These are phyloP conservation scores for Lagopus muta DNA, from an alignment of 2,113 vertebrate genomes.

Conservation along the genomic window DNA sequence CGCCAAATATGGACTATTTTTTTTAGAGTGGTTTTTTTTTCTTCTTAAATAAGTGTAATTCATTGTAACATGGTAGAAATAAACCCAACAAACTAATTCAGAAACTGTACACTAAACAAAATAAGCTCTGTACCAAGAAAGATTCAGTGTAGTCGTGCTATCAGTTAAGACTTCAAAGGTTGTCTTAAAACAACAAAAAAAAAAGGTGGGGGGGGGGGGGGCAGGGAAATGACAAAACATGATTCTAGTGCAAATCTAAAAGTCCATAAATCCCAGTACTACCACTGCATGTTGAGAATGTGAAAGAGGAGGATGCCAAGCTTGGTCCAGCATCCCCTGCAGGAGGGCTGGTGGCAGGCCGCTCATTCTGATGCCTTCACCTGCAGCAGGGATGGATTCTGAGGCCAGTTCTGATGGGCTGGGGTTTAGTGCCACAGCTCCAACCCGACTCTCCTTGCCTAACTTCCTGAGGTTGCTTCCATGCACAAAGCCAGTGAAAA, in stretches of 20 bases:
- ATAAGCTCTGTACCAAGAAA: background rate
- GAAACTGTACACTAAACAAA: background rate
- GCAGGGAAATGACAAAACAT: background rate
- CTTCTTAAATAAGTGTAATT: background rate
- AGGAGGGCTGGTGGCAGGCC: background rate
- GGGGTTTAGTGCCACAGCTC: constrained; percentile 47
- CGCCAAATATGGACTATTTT: background rate
- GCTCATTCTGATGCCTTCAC: background rate
- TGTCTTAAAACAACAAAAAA: background rate
- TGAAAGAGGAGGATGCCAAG: background rate
- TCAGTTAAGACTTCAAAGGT: background rate
- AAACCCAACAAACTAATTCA: background rate
- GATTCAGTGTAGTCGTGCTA: background rate
- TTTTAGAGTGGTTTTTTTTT: background rate
- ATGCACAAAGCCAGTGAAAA: constrained; percentile 80
- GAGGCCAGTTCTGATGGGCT: background rate
- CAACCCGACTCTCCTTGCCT: constrained; percentile 48
- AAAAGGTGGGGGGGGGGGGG: no score
- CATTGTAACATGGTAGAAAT: background rate
- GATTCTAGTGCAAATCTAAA: background rate
- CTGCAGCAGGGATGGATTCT: background rate
- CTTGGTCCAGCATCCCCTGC: background rate
- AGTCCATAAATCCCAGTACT: background rate
- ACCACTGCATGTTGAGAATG: background rate
- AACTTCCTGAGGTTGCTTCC: constrained; percentile 74